A percentile compares a stretch with the other conserved stretches of the same genome.
phyloP scores from a whole-genome alignment of 2,797 vertebrate genomes.

The Anisognathus igniventris region DNA sequence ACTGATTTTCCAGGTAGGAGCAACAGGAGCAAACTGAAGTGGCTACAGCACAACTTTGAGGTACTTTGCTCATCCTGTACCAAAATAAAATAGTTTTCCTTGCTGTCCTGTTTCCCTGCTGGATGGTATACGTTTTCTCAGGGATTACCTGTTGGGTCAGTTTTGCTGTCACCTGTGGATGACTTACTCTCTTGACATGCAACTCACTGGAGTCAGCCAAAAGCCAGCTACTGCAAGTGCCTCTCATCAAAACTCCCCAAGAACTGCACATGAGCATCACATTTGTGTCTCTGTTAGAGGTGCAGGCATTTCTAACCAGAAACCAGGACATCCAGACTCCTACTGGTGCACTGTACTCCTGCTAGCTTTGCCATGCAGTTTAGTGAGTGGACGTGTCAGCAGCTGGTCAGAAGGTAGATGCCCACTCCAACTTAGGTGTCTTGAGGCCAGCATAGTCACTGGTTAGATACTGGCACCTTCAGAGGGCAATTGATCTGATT shows the following conservation, averaged over 20 bases:
- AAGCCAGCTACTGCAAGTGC: background rate
- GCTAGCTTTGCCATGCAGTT: background rate
- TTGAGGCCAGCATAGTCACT: background rate
- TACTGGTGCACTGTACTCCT: background rate
- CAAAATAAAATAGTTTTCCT: background rate
- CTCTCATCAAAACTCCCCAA: background rate
- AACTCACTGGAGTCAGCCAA: background rate
- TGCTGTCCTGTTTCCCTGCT: background rate
- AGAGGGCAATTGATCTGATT: background rate
- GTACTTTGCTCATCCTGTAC: background rate
- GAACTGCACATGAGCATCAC: fast-evolving
- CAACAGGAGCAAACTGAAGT: background rate
- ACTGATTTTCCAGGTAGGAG: background rate
- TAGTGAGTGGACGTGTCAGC: background rate
- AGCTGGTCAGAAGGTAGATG: background rate
- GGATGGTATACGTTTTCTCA: fast-evolving
- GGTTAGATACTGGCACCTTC: background rate
- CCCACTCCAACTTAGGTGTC: background rate
- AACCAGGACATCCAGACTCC: background rate
- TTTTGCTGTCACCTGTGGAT: background rate
- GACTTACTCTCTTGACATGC: background rate
- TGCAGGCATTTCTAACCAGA: background rate
- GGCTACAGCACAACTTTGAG: background rate
- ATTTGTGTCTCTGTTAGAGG: background rate
- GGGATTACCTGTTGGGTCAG: background rate